phyloP scores from a whole-genome alignment of 2,888 invertebrate species.

The Ennomos quercinarius region DNA sequence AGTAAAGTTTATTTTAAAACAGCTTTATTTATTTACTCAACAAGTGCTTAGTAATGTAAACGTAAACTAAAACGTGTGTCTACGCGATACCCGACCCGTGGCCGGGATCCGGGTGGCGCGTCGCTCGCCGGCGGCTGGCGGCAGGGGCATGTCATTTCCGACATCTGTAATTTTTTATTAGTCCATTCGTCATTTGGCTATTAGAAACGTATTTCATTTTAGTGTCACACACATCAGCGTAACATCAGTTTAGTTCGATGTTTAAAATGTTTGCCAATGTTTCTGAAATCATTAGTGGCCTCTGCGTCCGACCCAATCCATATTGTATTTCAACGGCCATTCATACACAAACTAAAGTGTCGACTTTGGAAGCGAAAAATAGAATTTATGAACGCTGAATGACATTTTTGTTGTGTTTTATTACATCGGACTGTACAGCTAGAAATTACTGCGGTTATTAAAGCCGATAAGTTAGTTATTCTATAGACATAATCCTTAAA shows the following conservation, averaged over 20 bases:
- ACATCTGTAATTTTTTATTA: slow-evolving; percentile 58
- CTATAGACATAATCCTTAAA: slow-evolving; percentile 15
- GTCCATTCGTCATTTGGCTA: slow-evolving; percentile 49
- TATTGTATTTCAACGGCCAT: background rate
- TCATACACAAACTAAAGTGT: background rate
- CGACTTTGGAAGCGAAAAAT: too few relatives aligned
- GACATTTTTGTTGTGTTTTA: too few relatives aligned
- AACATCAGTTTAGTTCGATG: too few relatives aligned
- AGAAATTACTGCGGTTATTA: background rate
- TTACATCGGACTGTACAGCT: background rate
- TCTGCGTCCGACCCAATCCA: too few relatives aligned
- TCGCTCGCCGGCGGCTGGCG: slow-evolving; percentile 51
- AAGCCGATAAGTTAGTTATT: slow-evolving; percentile 7
- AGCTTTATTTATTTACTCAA: slow-evolving; percentile 80
- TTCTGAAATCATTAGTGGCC: too few relatives aligned
- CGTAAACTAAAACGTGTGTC: slow-evolving; percentile 67
- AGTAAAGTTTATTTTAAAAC: slow-evolving; percentile 79
- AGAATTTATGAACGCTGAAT: too few relatives aligned
- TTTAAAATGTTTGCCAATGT: too few relatives aligned
- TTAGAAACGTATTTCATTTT: slow-evolving; percentile 41
- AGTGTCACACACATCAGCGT: slow-evolving; percentile 25
- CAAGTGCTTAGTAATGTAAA: slow-evolving; percentile 81
- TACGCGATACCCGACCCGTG: slow-evolving; percentile 58
- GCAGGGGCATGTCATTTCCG: slow-evolving; percentile 52
- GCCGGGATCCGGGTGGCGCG: slow-evolving; percentile 56